These are phyloP conservation scores for Pangasianodon gigas DNA, from an alignment of 2,113 vertebrate genomes.

Conservation along the genomic window DNA sequence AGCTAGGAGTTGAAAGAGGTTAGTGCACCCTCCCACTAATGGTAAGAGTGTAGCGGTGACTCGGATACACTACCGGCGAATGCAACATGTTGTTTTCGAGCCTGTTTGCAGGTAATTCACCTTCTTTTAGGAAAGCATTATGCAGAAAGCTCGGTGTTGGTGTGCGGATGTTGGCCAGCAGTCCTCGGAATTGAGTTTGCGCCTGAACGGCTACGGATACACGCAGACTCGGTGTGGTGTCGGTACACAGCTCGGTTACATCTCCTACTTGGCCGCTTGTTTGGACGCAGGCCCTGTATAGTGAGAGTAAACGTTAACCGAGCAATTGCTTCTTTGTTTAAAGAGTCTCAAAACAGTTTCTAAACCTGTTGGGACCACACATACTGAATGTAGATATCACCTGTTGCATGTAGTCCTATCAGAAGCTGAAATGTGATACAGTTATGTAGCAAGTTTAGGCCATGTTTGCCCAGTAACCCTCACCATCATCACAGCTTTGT, in stretches of 20 bases:
- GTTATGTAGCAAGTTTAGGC: not conserved
- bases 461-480: not conserved
- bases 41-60: not conserved
- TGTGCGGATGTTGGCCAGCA: conserved; percentile 43
- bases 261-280: not conserved
- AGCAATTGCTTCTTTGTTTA: not conserved
- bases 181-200: conserved; percentile 63
- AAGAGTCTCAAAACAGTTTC: not conserved
- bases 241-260: conserved; percentile 16
- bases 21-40: not conserved
- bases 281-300: conserved; percentile 23
- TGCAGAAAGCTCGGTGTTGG: conserved; percentile 44
- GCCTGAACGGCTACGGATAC: conserved; percentile 56
- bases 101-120: not conserved
- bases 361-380: not conserved
- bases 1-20: too few relatives aligned
- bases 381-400: not conserved
- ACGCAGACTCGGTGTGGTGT: conserved; percentile 25
- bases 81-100: not conserved
- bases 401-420: not conserved
- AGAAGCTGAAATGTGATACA: not conserved
- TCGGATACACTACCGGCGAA: not conserved
- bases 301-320: not conserved
- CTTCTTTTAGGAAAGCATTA: not conserved
- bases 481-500: not conserved